Percentiles rank a stretch among this genome's conserved stretches.
phyloP scores from a whole-genome alignment of 1,140 invertebrate species.

The Drosophila aff. region DNA sequence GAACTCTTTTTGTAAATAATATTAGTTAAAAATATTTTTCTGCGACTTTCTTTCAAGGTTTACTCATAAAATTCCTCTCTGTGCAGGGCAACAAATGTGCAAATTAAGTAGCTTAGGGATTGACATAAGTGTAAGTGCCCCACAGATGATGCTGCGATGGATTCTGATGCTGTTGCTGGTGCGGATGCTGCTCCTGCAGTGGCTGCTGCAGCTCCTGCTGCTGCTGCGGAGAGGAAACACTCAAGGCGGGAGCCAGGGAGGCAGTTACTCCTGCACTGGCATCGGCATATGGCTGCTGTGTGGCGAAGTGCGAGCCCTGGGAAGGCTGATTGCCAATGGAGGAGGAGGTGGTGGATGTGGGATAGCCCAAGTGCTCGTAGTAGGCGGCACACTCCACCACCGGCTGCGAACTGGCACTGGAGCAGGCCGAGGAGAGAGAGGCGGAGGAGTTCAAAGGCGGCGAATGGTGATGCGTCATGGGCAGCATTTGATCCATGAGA shows the following conservation, averaged over 20 bases:
- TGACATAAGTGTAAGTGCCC: constrained; percentile 83
- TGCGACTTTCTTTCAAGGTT: too few species aligned
- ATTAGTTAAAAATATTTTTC: too few species aligned
- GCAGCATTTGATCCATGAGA: constrained; percentile 84
- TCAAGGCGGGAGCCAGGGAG: constrained; percentile 28
- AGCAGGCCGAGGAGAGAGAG: constrained; percentile 73
- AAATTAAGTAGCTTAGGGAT: constrained; percentile 82
- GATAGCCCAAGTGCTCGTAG: constrained; percentile 67
- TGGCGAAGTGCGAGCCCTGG: constrained; percentile 29
- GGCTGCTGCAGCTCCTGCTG: constrained; percentile 48
- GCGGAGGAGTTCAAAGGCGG: constrained; percentile 72
- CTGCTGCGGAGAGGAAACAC: constrained; percentile 30
- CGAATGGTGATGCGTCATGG: constrained; percentile 66
- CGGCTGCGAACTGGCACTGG: constrained; percentile 71
- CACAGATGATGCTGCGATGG: constrained; percentile 78
- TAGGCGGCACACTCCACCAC: constrained; percentile 59
- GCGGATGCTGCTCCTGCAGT: constrained; percentile 50
- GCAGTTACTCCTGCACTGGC: not conserved
- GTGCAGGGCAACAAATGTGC: constrained; percentile 56
- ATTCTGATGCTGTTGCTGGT: constrained; percentile 59
- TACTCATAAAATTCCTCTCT: not conserved
- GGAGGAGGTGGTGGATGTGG: constrained; percentile 7
- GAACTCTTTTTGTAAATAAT: not conserved
- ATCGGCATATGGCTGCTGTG: constrained; percentile 35
- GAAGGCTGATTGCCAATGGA: constrained; percentile 14